Percentiles rank a stretch among this genome's conserved stretches.
These are phyloP conservation scores for Cydia strobilella DNA, from an alignment of 1,140 invertebrate genomes.

Conservation along the genomic window DNA sequence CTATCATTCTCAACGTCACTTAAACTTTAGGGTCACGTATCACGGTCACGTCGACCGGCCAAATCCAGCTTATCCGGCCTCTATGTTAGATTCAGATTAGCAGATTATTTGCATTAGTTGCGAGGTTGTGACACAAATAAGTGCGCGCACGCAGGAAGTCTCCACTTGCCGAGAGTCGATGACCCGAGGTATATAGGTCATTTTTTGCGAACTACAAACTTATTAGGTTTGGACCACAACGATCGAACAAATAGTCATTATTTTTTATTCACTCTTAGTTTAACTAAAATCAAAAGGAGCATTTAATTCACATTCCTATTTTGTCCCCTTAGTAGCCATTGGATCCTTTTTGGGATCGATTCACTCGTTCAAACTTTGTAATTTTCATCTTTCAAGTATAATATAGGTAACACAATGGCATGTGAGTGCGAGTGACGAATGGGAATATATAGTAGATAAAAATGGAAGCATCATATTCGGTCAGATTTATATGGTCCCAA, in stretches of 20 bases:
- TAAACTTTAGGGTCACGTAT: not conserved
- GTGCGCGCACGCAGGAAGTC: conserved; percentile 10
- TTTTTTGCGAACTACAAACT: conserved; percentile 37
- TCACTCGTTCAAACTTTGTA: no score
- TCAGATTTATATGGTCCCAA: no score
- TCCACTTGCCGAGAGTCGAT: conserved; percentile 21
- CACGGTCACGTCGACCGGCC: not conserved
- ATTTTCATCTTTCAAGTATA: no score
- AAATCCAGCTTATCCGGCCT: not conserved
- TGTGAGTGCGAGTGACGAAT: no score
- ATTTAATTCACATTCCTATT: no score
- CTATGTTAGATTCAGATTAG: not conserved
- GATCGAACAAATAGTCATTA: no score
- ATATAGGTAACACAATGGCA: no score
- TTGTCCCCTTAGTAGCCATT: no score
- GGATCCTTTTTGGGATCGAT: no score
- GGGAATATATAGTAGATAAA: no score
- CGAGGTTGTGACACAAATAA: conserved; percentile 6
- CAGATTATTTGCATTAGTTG: conserved; percentile 18
- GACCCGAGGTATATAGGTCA: conserved; percentile 35
- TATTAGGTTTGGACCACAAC: not conserved
- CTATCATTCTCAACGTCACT: no score
- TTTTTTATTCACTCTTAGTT: not conserved
- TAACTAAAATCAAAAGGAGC: not conserved
- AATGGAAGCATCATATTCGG: no score